These are phyloP conservation scores for Drosophila greeni DNA, from an alignment of 2,888 invertebrate genomes.

Conservation along the genomic window DNA sequence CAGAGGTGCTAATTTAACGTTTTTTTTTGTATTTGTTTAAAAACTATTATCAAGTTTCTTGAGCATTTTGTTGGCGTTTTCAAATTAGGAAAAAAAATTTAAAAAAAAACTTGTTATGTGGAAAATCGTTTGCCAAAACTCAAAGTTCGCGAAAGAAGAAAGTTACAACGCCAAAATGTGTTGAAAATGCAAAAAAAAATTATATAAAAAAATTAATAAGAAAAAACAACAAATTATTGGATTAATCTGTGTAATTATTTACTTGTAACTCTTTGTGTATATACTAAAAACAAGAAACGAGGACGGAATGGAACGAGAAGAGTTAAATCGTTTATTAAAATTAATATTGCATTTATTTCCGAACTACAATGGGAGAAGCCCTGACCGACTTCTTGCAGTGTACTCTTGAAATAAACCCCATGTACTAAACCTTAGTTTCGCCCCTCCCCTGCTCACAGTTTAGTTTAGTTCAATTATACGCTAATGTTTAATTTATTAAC, in stretches of 20 bases:
- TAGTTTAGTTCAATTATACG: constrained; percentile 49
- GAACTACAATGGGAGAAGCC: constrained; percentile 65
- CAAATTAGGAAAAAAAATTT: neutral
- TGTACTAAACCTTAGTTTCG: constrained; percentile 27
- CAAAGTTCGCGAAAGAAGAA: constrained; percentile 54
- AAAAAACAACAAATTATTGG: constrained; percentile 16
- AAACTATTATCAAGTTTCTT: constrained; percentile 10
- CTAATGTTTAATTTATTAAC: constrained; percentile 75
- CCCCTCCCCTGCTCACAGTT: constrained; percentile 33
- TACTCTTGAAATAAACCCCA: constrained; percentile 63
- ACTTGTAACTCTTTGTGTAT: constrained; percentile 59
- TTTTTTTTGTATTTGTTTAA: constrained; percentile 26
- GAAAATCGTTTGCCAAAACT: constrained; percentile 58
- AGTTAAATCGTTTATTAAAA: constrained; percentile 38
- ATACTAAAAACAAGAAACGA: constrained; percentile 55
- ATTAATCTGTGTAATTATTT: constrained; percentile 42
- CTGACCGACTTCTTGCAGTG: constrained; percentile 57
- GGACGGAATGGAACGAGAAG: neutral
- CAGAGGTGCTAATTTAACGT: constrained; percentile 54
- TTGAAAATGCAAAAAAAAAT: constrained; percentile 51
- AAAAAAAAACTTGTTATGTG: constrained; percentile 29
- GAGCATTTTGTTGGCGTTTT: constrained; percentile 11
- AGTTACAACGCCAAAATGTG: constrained; percentile 54
- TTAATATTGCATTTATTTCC: constrained; percentile 69
- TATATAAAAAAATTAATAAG: constrained; percentile 31